Percentiles rank a stretch among this genome's conserved stretches.
phyloP scores from a whole-genome alignment of 1,140 invertebrate genomes.

The Archegozetes longisetosus region DNA sequence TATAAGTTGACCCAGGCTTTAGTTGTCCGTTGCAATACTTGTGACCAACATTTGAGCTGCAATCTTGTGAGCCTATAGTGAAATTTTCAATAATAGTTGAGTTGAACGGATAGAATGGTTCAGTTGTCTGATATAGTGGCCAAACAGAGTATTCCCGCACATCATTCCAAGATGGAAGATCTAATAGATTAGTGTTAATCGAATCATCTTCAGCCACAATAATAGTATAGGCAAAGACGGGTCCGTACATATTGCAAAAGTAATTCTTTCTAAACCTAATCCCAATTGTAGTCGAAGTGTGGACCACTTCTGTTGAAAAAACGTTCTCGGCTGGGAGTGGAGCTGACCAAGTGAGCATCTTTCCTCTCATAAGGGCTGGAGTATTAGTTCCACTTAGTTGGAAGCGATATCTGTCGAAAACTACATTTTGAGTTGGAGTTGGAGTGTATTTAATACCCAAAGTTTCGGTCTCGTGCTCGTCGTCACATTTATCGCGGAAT shows the following conservation, averaged over 20 bases:
- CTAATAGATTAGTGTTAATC: slow-evolving; percentile 43
- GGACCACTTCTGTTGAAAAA: slow-evolving; percentile 59
- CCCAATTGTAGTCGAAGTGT: slow-evolving; percentile 59
- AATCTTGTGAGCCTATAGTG: slow-evolving; percentile 61
- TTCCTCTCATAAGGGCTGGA: slow-evolving; percentile 44
- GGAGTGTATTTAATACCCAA: slow-evolving; percentile 25
- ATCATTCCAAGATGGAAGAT: slow-evolving; percentile 78
- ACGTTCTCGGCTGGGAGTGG: slow-evolving; percentile 55
- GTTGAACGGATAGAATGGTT: slow-evolving; percentile 75
- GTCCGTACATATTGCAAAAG: slow-evolving; percentile 75
- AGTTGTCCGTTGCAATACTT: slow-evolving; percentile 81
- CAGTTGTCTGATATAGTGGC: slow-evolving; percentile 76
- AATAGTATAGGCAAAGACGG: slow-evolving; percentile 66
- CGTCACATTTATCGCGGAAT: slow-evolving; percentile 71
- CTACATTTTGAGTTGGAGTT: slow-evolving; percentile 22
- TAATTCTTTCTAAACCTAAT: slow-evolving; percentile 75
- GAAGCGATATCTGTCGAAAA: slow-evolving; percentile 24
- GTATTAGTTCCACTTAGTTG: slow-evolving; percentile 21
- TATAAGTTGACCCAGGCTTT: slow-evolving; percentile 73
- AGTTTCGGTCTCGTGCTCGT: slow-evolving; percentile 45
- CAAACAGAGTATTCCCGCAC: slow-evolving; percentile 73
- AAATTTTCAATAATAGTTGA: slow-evolving; percentile 60
- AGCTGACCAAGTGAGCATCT: slow-evolving; percentile 66
- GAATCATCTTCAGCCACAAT: slow-evolving; percentile 72
- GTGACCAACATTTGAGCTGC: slow-evolving; percentile 32